Conservation (phyloP, 2,888 invertebrate genomes). For the Hydriomena furcata region DNA sequence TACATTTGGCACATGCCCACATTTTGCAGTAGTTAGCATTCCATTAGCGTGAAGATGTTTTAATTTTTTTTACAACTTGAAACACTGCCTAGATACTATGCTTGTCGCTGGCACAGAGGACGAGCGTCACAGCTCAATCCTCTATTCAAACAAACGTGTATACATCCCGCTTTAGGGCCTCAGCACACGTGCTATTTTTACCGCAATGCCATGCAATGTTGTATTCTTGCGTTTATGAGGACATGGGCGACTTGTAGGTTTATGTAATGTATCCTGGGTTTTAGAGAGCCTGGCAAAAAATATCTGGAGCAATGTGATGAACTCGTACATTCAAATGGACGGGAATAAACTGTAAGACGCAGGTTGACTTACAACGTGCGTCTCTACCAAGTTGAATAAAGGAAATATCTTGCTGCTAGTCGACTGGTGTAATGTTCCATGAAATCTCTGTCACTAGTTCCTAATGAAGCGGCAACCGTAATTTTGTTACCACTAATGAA, state of each 20-base stretch:
- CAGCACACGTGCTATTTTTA: constrained; percentile 43
- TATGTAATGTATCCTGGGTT: constrained; percentile 31
- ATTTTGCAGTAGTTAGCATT: no score
- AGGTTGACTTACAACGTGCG: background rate
- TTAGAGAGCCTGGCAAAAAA: constrained; percentile 24
- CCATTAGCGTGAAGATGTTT: no score
- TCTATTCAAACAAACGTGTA: constrained; percentile 65
- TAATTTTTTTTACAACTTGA: background rate
- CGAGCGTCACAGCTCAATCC: constrained; percentile 62
- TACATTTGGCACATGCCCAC: no score
- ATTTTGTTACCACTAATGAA: no score
- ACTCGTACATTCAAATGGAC: background rate
- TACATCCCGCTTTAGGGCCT: constrained; percentile 46
- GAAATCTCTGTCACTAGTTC: no score
- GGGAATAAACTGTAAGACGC: background rate
- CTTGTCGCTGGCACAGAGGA: constrained; percentile 41
- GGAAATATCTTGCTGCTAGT: background rate
- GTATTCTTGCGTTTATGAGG: constrained; percentile 33
- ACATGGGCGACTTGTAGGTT: constrained; percentile 13
- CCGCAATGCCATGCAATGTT: constrained; percentile 32
- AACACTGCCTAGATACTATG: constrained; percentile 5
- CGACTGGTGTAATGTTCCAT: no score
- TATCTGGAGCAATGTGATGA: constrained; percentile 7
- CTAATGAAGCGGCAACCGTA: no score
- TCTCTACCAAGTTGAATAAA: background rate